A percentile compares a stretch with the other conserved stretches of the same genome.
phyloP scores from a whole-genome alignment of 2,113 vertebrate genomes.

The Erythrocercus mccallii region DNA sequence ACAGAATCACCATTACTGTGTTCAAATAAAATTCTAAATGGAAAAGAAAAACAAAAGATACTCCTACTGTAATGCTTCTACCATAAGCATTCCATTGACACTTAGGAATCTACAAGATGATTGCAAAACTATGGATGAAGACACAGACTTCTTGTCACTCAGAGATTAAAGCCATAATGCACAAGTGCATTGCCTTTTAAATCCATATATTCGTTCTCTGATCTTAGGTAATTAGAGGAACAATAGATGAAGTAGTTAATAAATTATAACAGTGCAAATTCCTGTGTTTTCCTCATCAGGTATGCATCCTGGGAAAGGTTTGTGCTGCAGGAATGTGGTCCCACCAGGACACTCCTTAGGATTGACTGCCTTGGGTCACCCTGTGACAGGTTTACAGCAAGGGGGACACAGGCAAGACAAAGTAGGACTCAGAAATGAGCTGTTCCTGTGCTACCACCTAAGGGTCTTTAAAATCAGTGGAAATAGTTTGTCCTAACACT shows the following conservation, averaged over 20 bases:
- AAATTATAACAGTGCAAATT: background rate
- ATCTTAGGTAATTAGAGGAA: background rate
- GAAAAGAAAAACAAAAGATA: background rate
- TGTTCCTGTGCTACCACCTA: background rate
- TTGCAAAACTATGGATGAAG: background rate
- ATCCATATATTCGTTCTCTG: background rate
- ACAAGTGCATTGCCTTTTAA: background rate
- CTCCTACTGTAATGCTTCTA: background rate
- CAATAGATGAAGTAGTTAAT: background rate
- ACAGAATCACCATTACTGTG: background rate
- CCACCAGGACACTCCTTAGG: background rate
- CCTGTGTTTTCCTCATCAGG: background rate
- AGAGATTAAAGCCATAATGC: background rate
- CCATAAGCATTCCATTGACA: too few species aligned
- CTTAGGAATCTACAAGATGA: background rate
- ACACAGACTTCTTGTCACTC: background rate
- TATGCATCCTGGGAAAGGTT: background rate
- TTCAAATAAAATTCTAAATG: background rate
- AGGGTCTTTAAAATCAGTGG: background rate
- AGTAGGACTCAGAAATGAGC: background rate
- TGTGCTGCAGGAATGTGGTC: background rate
- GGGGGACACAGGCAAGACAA: background rate
- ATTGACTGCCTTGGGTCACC: background rate
- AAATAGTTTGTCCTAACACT: background rate
- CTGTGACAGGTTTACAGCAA: background rate